Conservation (phyloP, 2,797 vertebrate genomes). For the Gallirallus australis region DNA sequence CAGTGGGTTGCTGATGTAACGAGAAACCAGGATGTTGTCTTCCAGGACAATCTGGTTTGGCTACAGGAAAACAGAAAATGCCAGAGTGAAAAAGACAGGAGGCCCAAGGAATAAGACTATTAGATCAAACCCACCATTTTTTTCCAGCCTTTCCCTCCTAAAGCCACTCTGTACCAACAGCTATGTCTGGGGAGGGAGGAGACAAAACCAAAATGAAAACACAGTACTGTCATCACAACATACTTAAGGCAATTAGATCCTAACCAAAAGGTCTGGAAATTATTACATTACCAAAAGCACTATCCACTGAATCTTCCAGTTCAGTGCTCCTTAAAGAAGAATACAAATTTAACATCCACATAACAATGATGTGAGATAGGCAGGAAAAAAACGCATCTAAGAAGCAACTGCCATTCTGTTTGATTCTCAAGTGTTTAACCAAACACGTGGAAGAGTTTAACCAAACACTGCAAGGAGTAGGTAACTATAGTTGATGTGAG, state of each 20-base stretch:
- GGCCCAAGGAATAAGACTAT: not conserved
- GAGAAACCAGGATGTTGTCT: constrained; percentile 95
- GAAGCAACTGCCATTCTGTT: not conserved
- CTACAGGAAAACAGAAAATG: constrained; percentile 77
- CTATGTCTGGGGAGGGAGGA: not conserved
- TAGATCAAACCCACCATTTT: not conserved
- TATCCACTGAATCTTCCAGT: not conserved
- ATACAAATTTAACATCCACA: not conserved
- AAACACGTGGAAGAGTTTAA: not conserved
- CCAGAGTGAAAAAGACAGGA: constrained; percentile 4
- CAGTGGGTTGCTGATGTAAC: constrained; percentile 94
- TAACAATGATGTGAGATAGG: not conserved
- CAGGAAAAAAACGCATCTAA: not conserved
- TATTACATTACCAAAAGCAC: not conserved
- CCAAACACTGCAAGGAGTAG: not conserved
- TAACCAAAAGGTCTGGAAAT: not conserved
- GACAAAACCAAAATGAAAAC: not conserved
- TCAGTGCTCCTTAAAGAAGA: not conserved
- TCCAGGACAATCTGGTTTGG: constrained; percentile 94
- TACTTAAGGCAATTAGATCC: not conserved
- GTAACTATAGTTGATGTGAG: not conserved
- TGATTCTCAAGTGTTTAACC: not conserved
- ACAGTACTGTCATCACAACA: not conserved
- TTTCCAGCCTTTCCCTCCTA: not conserved
- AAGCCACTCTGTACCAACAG: not conserved